These are phyloP conservation scores for Pangasius macronema DNA, from an alignment of 2,797 vertebrate genomes.

Conservation along the genomic window DNA sequence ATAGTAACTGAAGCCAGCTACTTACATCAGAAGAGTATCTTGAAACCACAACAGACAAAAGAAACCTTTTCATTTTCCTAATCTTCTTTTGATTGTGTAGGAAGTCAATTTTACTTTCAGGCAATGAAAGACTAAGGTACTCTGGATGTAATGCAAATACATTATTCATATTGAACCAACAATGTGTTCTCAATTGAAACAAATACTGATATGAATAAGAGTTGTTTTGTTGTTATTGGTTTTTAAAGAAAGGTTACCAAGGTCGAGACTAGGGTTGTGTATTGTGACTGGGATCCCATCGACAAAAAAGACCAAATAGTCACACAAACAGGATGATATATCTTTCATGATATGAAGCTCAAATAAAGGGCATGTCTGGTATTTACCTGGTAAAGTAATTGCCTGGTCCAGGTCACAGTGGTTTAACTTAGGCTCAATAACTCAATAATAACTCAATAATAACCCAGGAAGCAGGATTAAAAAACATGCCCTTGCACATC, in stretches of 20 bases:
- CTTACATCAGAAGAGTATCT: conserved; percentile 4
- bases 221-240: not conserved
- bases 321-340: not conserved
- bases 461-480: not conserved
- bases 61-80: conserved; percentile 29
- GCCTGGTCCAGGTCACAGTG: not conserved
- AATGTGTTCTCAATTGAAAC: not conserved
- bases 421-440: not conserved
- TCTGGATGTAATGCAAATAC: not conserved
- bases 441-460: too few species aligned
- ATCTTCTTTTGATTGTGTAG: not conserved
- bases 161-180: not conserved
- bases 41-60: conserved; percentile 3
- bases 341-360: not conserved
- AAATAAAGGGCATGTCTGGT: not conserved
- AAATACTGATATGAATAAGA: not conserved
- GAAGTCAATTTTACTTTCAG: not conserved
- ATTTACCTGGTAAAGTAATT: too few species aligned
- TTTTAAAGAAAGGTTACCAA: not conserved
- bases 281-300: not conserved
- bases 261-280: not conserved
- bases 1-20: not conserved
- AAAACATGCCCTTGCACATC: not conserved
- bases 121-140: too few species aligned
- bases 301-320: not conserved